A percentile compares a stretch with the other conserved stretches of the same genome.
Conservation (phyloP, 1,140 invertebrate species). For the Ephestia elutella region DNA sequence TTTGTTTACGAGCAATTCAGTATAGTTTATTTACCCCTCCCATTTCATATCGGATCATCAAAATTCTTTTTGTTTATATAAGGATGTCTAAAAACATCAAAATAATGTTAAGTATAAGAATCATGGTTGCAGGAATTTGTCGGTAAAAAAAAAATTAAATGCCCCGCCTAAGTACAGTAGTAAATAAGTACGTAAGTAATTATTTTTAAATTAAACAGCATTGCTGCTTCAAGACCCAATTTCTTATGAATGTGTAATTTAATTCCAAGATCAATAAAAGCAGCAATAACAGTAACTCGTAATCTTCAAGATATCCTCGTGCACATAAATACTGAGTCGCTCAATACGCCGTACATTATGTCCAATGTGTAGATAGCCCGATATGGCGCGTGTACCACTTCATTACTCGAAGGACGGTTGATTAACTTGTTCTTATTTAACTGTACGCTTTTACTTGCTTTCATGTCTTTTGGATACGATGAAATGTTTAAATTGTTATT, state of each 20-base stretch:
- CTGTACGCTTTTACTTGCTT: not conserved
- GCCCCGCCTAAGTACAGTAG: no score
- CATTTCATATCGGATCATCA: no score
- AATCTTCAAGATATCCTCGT: not conserved
- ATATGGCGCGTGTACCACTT: constrained; percentile 2
- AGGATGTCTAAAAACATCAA: no score
- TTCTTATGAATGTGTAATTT: not conserved
- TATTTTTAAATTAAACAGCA: no score
- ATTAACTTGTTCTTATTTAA: constrained; percentile 2
- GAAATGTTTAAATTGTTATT: no score
- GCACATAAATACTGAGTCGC: not conserved
- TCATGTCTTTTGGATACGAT: not conserved
- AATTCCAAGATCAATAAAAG: not conserved
- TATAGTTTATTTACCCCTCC: no score
- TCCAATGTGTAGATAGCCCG: constrained; percentile 1
- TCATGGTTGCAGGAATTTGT: no score
- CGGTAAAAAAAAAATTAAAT: no score
- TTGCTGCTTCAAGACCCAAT: not conserved
- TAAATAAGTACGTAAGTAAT: no score
- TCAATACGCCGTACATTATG: not conserved
- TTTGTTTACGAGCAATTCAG: no score
- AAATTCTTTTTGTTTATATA: no score
- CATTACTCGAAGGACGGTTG: not conserved
- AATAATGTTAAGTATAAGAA: no score
- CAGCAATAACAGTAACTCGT: constrained; percentile 3